These are phyloP conservation scores for Thamnophis elegans DNA, from an alignment of 2,797 vertebrate species.

Conservation along the genomic window DNA sequence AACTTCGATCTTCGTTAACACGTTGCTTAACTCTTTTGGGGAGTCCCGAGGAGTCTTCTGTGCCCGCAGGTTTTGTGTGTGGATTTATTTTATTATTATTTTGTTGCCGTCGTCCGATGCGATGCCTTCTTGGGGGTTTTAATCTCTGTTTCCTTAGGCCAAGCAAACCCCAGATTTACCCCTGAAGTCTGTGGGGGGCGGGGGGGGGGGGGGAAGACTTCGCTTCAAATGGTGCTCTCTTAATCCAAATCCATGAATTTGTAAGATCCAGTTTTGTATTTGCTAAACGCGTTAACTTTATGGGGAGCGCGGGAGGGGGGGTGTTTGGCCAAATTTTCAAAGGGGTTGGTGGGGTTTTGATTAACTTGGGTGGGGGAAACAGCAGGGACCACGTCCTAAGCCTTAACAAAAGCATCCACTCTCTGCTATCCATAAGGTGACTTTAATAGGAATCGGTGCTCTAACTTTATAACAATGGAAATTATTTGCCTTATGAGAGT, in stretches of 20 bases:
- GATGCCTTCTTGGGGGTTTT: conserved; percentile 42
- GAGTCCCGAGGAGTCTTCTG: conserved; percentile 38
- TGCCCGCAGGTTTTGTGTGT: neutral
- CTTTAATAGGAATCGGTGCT: conserved; percentile 56
- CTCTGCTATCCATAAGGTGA: neutral
- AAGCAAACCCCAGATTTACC: neutral
- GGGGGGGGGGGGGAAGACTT: neutral
- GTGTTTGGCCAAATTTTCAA: conserved; percentile 22
- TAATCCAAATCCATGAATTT: neutral
- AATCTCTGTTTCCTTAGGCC: conserved; percentile 42
- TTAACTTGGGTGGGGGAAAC: neutral
- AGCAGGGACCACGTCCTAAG: conserved; percentile 30
- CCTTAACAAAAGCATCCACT: conserved; percentile 48
- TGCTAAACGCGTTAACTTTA: neutral
- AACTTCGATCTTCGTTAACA: conserved; percentile 33
- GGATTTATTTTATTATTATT: conserved; percentile 37
- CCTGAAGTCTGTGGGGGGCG: neutral
- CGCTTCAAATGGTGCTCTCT: neutral
- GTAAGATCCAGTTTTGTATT: neutral
- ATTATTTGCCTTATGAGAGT: neutral
- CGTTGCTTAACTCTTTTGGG: conserved; percentile 40
- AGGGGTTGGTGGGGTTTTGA: conserved; percentile 7
- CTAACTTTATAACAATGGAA: conserved; percentile 36
- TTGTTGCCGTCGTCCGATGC: neutral
- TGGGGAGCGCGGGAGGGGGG: conserved; percentile 8